Percentiles rank a stretch among this genome's conserved stretches.
Evolutionary conservation across 64 coral and sea anemone genomes (phyloP).

Genomic region (Dendronephthya gigantea): DNA sequence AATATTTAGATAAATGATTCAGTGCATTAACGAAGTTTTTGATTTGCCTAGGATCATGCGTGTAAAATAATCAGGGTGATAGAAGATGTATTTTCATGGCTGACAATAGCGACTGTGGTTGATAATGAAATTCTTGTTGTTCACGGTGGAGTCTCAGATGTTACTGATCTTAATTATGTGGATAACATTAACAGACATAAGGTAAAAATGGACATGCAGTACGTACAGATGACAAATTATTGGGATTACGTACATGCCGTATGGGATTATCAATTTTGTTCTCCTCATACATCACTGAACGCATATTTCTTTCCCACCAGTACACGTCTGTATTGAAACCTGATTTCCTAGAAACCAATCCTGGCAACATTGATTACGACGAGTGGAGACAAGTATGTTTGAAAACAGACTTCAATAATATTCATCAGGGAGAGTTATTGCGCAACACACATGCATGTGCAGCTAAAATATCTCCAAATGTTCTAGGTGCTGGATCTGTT

Average conservation of each 20-base stretch:
- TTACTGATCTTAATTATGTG: conserved; percentile 70
- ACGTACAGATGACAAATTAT: too few relatives aligned
- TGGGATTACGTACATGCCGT: too few relatives aligned
- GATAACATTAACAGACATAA: conserved; percentile 88
- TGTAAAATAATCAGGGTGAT: conserved; percentile 62
- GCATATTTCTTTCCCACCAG: conserved; percentile 28
- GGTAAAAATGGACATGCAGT: too few relatives aligned
- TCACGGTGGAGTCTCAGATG: conserved; percentile 84
- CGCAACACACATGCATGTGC: too few relatives aligned
- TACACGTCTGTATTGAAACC: conserved; percentile 86
- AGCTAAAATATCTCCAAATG: not conserved
- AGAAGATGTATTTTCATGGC: conserved; percentile 93
- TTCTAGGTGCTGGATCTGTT: conserved; percentile 74
- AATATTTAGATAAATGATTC: too few relatives aligned
- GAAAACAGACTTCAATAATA: too few relatives aligned
- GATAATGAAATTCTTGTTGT: conserved; percentile 86
- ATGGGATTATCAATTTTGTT: too few relatives aligned
- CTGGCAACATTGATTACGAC: conserved; percentile 21
- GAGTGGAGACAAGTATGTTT: conserved; percentile 80
- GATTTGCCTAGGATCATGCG: conserved; percentile 34
- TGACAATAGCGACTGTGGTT: conserved; percentile 84
- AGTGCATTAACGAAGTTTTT: not conserved
- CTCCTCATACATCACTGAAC: too few relatives aligned
- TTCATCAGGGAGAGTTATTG: not conserved
- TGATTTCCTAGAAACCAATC: conserved; percentile 48